Percentiles rank a stretch among this genome's conserved stretches.
Conservation (phyloP, 1,140 invertebrate genomes). For the Euwallacea fornicatus region DNA sequence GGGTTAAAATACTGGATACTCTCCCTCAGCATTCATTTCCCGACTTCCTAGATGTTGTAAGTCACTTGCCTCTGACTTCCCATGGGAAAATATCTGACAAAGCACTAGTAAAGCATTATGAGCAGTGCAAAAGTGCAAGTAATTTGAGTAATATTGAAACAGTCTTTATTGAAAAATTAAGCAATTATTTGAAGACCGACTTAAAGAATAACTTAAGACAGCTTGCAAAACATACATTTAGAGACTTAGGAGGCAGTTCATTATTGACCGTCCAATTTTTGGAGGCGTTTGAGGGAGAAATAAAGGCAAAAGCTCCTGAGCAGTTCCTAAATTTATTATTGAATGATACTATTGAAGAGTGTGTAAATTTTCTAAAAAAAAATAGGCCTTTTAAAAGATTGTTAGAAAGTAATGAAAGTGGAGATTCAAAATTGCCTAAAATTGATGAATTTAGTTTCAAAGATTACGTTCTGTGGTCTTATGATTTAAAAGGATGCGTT, state of each 20-base stretch:
- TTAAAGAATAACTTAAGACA: slow-evolving; percentile 39
- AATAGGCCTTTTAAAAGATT: slow-evolving; percentile 13
- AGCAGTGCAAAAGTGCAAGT: neutral
- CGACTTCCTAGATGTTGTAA: slow-evolving; percentile 58
- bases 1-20: slow-evolving; percentile 47
- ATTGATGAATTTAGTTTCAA: neutral
- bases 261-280: slow-evolving; percentile 55
- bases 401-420: neutral
- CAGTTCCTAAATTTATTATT: slow-evolving; percentile 48
- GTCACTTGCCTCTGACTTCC: slow-evolving; percentile 59
- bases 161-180: slow-evolving; percentile 11
- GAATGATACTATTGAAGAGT: slow-evolving; percentile 43
- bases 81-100: slow-evolving; percentile 63
- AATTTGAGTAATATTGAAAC: neutral
- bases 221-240: slow-evolving; percentile 53
- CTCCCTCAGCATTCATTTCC: slow-evolving; percentile 52
- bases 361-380: slow-evolving; percentile 29
- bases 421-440: neutral
- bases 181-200: slow-evolving; percentile 41
- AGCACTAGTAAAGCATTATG: slow-evolving; percentile 44
- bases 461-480: neutral
- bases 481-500: slow-evolving; percentile 26
- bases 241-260: slow-evolving; percentile 57
- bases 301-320: slow-evolving; percentile 17
- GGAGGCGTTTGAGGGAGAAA: slow-evolving; percentile 46